These are phyloP conservation scores for Turdus rufiventris DNA, from an alignment of 2,113 vertebrate genomes.

Conservation along the genomic window DNA sequence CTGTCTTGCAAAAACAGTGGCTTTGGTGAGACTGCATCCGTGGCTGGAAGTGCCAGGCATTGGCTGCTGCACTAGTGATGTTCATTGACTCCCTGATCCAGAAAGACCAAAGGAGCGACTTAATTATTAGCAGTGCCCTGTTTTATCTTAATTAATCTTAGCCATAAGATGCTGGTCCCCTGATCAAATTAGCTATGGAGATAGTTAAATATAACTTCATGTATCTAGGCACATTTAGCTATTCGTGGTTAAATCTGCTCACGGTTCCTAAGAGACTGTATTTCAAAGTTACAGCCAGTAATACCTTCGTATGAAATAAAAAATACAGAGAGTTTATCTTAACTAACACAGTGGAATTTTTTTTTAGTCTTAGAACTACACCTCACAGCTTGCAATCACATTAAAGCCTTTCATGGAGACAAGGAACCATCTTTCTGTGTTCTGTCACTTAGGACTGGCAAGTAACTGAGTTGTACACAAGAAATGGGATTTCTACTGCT, in stretches of 20 bases:
- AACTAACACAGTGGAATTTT: neutral
- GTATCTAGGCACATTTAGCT: neutral
- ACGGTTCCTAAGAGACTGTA: neutral
- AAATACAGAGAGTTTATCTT: neutral
- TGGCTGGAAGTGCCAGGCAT: neutral
- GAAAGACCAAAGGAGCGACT: neutral
- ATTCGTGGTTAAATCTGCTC: neutral
- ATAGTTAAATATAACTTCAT: conserved; percentile 22
- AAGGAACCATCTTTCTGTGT: neutral
- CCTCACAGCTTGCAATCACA: neutral
- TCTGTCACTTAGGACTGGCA: neutral
- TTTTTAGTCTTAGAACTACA: neutral
- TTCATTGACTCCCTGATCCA: neutral
- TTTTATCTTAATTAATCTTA: neutral
- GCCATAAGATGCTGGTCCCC: neutral
- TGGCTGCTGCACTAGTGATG: rapidly evolving
- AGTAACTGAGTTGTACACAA: neutral
- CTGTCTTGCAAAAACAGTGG: neutral
- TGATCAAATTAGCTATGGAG: conserved; percentile 3
- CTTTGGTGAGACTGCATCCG: neutral
- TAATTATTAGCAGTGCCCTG: neutral
- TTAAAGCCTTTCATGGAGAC: neutral
- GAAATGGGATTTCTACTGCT: neutral
- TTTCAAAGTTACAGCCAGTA: neutral
- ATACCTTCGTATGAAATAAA: conserved; percentile 10